These are phyloP conservation scores for Sternarchorhynchus goeldii DNA, from an alignment of 2,797 vertebrate species.

Conservation along the genomic window DNA sequence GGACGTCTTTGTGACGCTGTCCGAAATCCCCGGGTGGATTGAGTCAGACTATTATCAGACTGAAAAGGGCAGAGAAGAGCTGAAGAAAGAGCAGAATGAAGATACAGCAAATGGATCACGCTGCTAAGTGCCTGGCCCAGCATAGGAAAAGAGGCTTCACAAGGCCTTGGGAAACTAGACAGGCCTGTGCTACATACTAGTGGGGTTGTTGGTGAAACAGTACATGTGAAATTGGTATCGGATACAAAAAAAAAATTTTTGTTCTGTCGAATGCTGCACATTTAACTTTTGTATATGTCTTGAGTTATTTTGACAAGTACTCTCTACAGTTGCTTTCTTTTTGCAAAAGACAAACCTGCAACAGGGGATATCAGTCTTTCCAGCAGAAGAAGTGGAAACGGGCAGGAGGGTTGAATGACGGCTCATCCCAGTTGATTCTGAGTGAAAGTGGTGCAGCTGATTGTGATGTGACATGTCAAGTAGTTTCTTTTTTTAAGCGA, in stretches of 20 bases:
- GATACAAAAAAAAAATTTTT: no score
- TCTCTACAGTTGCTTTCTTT: not conserved
- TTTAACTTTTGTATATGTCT: no score
- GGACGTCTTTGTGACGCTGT: slow-evolving; percentile 84
- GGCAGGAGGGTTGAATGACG: not conserved
- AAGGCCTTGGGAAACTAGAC: not conserved
- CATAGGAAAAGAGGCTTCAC: slow-evolving; percentile 9
- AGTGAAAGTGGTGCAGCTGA: not conserved
- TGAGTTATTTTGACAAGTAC: no score
- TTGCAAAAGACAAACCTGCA: not conserved
- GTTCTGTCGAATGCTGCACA: no score
- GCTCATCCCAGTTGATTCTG: no score
- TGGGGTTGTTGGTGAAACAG: no score
- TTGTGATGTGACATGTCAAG: not conserved
- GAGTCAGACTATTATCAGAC: slow-evolving; percentile 91
- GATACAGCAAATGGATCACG: not conserved
- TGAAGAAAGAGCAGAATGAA: slow-evolving; percentile 40
- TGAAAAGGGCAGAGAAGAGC: slow-evolving; percentile 75
- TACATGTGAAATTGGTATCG: no score
- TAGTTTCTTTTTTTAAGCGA: slow-evolving; percentile 7
- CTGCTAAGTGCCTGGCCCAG: slow-evolving; percentile 2
- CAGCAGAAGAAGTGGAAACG: not conserved
- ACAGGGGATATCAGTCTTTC: not conserved
- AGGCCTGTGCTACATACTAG: no score
- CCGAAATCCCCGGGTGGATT: slow-evolving; percentile 63